phyloP scores from a whole-genome alignment of 2,888 invertebrate genomes.

The Congeria kusceri region DNA sequence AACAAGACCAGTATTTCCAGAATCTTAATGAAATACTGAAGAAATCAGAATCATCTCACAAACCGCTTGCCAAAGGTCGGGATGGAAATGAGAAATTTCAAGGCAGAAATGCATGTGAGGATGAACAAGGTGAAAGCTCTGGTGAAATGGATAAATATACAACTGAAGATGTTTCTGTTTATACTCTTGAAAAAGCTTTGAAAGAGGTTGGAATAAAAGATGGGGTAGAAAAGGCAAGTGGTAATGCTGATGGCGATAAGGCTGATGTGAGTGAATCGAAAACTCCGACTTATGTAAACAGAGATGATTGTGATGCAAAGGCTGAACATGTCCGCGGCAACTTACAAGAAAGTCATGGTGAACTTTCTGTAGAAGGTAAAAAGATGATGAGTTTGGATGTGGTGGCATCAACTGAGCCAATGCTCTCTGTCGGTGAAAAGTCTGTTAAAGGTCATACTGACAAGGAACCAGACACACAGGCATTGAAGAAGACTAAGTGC shows the following conservation, averaged over 20 bases:
- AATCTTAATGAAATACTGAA: constrained; percentile 15
- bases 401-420: not conserved
- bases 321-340: too few relatives aligned
- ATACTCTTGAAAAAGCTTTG: constrained; percentile 33
- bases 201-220: constrained; percentile 27
- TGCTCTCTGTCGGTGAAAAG: not conserved
- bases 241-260: not conserved
- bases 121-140: not conserved
- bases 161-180: constrained; percentile 11
- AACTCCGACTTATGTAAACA: too few relatives aligned
- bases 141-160: constrained; percentile 5
- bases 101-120: not conserved
- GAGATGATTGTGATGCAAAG: too few relatives aligned
- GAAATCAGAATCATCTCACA: not conserved
- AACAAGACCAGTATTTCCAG: constrained; percentile 58
- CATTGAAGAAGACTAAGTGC: constrained; percentile 1
- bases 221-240: not conserved
- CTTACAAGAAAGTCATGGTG: too few relatives aligned
- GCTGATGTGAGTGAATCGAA: not conserved
- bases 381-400: not conserved
- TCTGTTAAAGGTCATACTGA: not conserved
- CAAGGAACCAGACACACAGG: not conserved
- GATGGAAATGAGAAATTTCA: too few relatives aligned
- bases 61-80: too few relatives aligned
- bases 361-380: too few relatives aligned